Conservation (phyloP, 2,797 vertebrate species). For the Labroides dimidiatus region DNA sequence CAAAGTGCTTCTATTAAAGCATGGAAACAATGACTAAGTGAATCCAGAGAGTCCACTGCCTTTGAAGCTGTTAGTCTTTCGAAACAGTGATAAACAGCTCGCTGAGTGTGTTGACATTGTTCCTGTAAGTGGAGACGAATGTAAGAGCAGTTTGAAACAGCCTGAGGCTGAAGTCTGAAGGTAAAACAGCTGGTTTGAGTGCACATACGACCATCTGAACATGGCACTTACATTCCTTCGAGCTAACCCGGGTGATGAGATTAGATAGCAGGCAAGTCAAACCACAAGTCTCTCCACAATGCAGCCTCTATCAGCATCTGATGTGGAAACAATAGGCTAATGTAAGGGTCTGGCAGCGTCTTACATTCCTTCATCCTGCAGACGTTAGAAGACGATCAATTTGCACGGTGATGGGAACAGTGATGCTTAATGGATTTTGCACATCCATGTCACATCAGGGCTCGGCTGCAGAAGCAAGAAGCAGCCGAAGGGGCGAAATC, state of each 20-base stretch:
- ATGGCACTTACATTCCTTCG: slow-evolving; percentile 37
- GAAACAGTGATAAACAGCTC: slow-evolving; percentile 11
- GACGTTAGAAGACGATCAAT: slow-evolving; percentile 60
- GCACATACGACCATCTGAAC: not conserved
- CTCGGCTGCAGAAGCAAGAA: slow-evolving; percentile 7
- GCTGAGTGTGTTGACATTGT: slow-evolving; percentile 30
- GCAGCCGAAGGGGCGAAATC: slow-evolving; percentile 41
- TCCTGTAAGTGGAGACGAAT: slow-evolving; percentile 5
- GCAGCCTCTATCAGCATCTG: slow-evolving; percentile 36
- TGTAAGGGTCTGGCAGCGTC: slow-evolving; percentile 38
- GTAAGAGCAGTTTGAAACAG: slow-evolving; percentile 8
- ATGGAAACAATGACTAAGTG: not conserved
- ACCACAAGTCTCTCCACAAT: slow-evolving; percentile 38
- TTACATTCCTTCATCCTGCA: slow-evolving; percentile 58
- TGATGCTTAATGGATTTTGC: slow-evolving; percentile 54
- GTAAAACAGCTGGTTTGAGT: slow-evolving; percentile 4
- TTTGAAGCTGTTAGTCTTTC: slow-evolving; percentile 4
- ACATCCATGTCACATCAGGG: slow-evolving; percentile 54
- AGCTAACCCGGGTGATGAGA: slow-evolving; percentile 31
- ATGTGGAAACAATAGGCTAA: slow-evolving; percentile 66
- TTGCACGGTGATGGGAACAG: slow-evolving; percentile 56
- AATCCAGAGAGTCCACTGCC: not conserved
- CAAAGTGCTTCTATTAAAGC: slow-evolving; percentile 15
- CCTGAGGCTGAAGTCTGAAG: not conserved
- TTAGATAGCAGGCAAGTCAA: slow-evolving; percentile 35